Conservation (phyloP, 1,140 invertebrate genomes). For the Adoxophyes honmai region DNA sequence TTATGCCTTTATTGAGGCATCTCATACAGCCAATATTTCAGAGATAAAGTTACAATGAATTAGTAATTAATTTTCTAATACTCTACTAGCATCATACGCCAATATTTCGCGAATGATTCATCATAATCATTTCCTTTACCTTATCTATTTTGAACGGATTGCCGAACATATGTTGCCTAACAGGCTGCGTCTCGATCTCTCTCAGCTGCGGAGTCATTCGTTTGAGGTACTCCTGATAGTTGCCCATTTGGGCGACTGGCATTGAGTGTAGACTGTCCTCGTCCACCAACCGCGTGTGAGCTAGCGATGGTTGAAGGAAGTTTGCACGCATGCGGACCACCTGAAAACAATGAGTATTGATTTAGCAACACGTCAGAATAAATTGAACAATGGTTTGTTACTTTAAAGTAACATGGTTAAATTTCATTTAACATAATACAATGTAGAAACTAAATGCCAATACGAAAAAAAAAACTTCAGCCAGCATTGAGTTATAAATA, state of each 20-base stretch:
- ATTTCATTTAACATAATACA: too few relatives aligned
- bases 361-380: neutral
- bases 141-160: constrained; percentile 99
- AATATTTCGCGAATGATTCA: neutral
- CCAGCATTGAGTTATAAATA: too few relatives aligned
- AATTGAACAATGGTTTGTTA: too few relatives aligned
- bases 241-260: constrained; percentile 98
- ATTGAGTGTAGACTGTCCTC: constrained; percentile 96
- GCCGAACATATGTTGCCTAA: constrained; percentile 99
- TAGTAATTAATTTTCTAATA: too few relatives aligned
- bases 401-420: too few relatives aligned
- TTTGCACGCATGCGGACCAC: constrained; percentile 96
- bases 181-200: constrained; percentile 96
- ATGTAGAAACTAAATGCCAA: too few relatives aligned
- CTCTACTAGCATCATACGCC: too few relatives aligned
- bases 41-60: too few relatives aligned
- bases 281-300: constrained; percentile 87
- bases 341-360: constrained; percentile 38
- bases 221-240: constrained; percentile 99
- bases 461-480: too few relatives aligned
- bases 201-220: constrained; percentile 93
- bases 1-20: too few relatives aligned
- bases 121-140: constrained; percentile 41
- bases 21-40: too few relatives aligned
- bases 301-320: constrained; percentile 89